phyloP scores from a whole-genome alignment of 2,888 invertebrate species.

The Eristalis arbustorum region DNA sequence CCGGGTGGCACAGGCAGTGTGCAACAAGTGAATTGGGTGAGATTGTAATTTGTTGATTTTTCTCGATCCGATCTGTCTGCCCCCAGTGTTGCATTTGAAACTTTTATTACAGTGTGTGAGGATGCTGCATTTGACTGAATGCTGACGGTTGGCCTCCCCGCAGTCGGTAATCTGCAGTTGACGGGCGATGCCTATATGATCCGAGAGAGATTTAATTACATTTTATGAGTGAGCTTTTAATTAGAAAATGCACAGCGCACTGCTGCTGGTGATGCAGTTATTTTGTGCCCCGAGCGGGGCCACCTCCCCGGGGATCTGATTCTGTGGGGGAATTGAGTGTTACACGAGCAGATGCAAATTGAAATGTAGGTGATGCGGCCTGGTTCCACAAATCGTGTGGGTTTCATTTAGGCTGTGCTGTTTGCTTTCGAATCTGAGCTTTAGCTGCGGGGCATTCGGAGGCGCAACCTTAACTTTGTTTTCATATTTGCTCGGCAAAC shows the following conservation, averaged over 20 bases:
- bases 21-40: constrained; percentile 51
- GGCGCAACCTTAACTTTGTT: no score
- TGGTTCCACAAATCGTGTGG: not conserved
- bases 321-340: not conserved
- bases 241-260: constrained; percentile 52
- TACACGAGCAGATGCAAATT: not conserved
- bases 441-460: no score
- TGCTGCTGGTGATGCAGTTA: constrained; percentile 34
- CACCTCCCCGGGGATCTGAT: not conserved
- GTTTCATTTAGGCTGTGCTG: not conserved
- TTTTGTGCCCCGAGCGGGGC: not conserved
- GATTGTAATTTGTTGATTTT: constrained; percentile 5
- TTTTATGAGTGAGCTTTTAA: constrained; percentile 62
- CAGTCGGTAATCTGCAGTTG: no score
- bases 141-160: not conserved
- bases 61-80: not conserved
- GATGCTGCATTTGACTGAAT: not conserved
- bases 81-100: not conserved
- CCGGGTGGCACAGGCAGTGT: no score
- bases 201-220: constrained; percentile 66
- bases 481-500: no score
- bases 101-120: not conserved
- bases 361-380: not conserved
- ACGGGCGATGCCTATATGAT: constrained; percentile 22
- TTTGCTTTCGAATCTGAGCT: not conserved